phyloP scores from a whole-genome alignment of 2,113 vertebrate genomes.

The Nibea coibor region DNA sequence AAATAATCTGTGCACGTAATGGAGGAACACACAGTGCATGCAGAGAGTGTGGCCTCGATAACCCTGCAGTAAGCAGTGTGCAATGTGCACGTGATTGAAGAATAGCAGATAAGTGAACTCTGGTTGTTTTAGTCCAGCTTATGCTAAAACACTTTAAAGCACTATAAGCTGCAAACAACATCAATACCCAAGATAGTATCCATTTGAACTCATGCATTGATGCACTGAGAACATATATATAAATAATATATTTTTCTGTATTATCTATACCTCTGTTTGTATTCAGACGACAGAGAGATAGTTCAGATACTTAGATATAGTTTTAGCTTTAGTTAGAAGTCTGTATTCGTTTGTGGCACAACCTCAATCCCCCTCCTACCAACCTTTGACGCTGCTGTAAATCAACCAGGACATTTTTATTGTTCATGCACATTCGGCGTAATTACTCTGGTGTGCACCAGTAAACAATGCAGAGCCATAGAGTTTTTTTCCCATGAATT shows the following conservation, averaged over 20 bases:
- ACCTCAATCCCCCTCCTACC: slow-evolving; percentile 10
- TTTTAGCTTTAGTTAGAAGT: slow-evolving; percentile 10
- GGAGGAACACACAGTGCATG: too few species aligned
- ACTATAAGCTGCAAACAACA: background rate
- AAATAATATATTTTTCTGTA: background rate
- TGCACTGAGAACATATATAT: background rate
- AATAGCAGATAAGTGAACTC: too few species aligned
- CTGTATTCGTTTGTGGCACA: slow-evolving; percentile 29
- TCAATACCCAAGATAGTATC: background rate
- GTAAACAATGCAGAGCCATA: slow-evolving; percentile 64
- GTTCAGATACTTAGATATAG: too few species aligned
- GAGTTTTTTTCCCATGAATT: slow-evolving; percentile 53
- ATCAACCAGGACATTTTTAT: slow-evolving; percentile 69
- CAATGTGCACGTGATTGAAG: too few species aligned
- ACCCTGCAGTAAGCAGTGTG: too few species aligned
- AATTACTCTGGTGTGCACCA: slow-evolving; percentile 66
- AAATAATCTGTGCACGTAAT: too few species aligned
- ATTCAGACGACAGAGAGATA: slow-evolving; percentile 14
- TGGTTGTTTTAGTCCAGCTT: too few species aligned
- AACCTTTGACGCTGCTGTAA: slow-evolving; percentile 43
- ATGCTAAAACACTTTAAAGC: too few species aligned
- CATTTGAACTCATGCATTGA: background rate
- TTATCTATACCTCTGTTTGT: background rate
- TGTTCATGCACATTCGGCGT: slow-evolving; percentile 56
- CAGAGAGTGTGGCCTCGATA: too few species aligned